phyloP scores from a whole-genome alignment of 2,888 invertebrate species.

The Folsomia manolachei region DNA sequence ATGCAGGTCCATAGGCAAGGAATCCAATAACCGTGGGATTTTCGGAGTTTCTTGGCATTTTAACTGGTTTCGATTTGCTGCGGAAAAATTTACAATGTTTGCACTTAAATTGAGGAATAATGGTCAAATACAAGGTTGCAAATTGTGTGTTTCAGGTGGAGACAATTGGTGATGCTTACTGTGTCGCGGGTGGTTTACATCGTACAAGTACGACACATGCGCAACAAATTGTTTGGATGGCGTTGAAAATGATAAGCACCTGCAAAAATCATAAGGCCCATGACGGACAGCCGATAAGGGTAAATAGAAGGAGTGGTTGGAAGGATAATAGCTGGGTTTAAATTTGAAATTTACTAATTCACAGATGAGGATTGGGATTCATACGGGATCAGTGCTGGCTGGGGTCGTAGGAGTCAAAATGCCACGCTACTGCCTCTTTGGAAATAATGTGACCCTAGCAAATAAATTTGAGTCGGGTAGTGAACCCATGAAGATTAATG shows the following conservation, averaged over 20 bases:
- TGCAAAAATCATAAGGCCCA: conserved; percentile 84
- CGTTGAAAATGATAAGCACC: conserved; percentile 86
- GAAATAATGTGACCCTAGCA: conserved; percentile 90
- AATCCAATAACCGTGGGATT: no score
- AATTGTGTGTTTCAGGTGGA: no score
- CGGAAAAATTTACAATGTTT: no score
- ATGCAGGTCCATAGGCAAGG: no score
- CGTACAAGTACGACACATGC: conserved; percentile 82
- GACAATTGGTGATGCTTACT: conserved; percentile 94
- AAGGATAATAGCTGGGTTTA: not conserved
- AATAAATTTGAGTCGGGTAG: conserved; percentile 95
- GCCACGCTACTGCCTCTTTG: conserved; percentile 91
- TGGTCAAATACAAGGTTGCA: no score
- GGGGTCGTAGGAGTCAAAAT: conserved; percentile 92
- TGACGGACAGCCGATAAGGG: conserved; percentile 86
- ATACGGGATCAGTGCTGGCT: conserved; percentile 88
- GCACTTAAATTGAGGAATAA: no score
- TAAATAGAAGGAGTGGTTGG: conserved; percentile 53
- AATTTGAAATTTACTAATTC: conserved; percentile 30
- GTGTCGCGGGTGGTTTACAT: conserved; percentile 90
- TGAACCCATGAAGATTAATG: conserved; percentile 83
- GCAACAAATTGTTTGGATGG: conserved; percentile 95
- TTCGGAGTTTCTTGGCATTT: no score
- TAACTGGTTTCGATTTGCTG: no score
- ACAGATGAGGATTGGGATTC: conserved; percentile 92